Conservation (phyloP, 2,888 invertebrate genomes). For the Tenthredo livida region DNA sequence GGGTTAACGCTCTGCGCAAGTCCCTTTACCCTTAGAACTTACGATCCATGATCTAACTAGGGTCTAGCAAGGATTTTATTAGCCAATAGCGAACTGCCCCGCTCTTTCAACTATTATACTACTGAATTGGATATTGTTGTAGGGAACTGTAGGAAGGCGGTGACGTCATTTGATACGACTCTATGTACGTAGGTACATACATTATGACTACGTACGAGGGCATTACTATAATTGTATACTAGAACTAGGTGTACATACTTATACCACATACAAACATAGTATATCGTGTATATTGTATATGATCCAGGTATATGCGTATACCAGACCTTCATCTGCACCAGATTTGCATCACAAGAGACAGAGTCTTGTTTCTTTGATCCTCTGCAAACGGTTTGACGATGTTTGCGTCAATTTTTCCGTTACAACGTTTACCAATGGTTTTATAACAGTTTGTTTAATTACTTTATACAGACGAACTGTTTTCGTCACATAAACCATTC, state of each 20-base stretch:
- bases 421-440: not conserved
- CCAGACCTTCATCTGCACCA: not conserved
- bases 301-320: not conserved
- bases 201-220: not conserved
- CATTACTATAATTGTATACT: slow-evolving; percentile 5
- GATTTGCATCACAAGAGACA: slow-evolving; percentile 29
- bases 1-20: slow-evolving; percentile 11
- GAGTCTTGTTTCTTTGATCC: not conserved
- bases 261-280: not conserved
- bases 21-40: not conserved
- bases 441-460: too few species aligned
- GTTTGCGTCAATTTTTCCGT: not conserved
- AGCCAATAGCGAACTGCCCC: slow-evolving; percentile 24
- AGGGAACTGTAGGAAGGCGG: slow-evolving; percentile 19
- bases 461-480: not conserved
- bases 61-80: slow-evolving; percentile 17
- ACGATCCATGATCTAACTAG: slow-evolving; percentile 21
- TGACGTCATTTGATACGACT: slow-evolving; percentile 42
- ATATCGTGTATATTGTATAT: not conserved
- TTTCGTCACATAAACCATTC: not conserved
- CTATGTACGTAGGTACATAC: not conserved
- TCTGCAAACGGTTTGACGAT: not conserved
- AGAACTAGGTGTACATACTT: not conserved
- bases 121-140: not conserved
- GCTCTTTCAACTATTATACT: not conserved